Percentiles rank a stretch among this genome's conserved stretches.
Conservation (phyloP, 2,113 vertebrate species). For the Reinhardtius hippoglossoides region DNA sequence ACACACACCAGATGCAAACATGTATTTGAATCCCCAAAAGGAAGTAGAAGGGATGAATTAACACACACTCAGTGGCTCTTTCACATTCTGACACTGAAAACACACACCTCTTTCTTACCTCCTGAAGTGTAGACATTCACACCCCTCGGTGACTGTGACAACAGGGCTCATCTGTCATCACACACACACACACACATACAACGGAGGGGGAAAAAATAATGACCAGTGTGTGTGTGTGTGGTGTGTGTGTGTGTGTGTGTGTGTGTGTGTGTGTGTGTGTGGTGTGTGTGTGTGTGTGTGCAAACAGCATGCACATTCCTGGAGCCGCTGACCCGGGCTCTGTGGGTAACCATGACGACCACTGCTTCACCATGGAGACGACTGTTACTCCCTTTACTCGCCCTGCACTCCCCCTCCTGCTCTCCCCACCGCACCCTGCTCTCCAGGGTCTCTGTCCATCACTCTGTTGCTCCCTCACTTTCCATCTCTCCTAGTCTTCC, state of each 20-base stretch:
- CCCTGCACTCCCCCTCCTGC: constrained; percentile 36
- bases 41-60: constrained; percentile 39
- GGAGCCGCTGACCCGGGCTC: constrained; percentile 79
- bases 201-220: constrained; percentile 58
- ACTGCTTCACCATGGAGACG: constrained; percentile 80
- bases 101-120: constrained; percentile 59
- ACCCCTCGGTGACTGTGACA: constrained; percentile 68
- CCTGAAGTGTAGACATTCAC: constrained; percentile 70
- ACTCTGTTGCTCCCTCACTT: constrained; percentile 14
- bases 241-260: constrained; percentile 35
- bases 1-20: constrained; percentile 38
- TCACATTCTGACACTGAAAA: constrained; percentile 47
- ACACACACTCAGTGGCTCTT: constrained; percentile 1
- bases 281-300: constrained; percentile 36
- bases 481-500: not conserved
- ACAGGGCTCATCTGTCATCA: constrained; percentile 68
- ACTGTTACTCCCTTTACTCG: constrained; percentile 75
- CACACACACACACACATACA: constrained; percentile 44
- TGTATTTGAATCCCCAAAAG: constrained; percentile 31
- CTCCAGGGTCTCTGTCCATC: constrained; percentile 39
- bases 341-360: constrained; percentile 80
- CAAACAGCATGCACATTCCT: constrained; percentile 77
- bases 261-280: constrained; percentile 39
- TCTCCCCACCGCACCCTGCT: constrained; percentile 2
- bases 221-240: constrained; percentile 46